These are phyloP conservation scores for Pelagia noctiluca DNA, from an alignment of 30 jellyfish, hydroid and myxozoan species.

Conservation along the genomic window DNA sequence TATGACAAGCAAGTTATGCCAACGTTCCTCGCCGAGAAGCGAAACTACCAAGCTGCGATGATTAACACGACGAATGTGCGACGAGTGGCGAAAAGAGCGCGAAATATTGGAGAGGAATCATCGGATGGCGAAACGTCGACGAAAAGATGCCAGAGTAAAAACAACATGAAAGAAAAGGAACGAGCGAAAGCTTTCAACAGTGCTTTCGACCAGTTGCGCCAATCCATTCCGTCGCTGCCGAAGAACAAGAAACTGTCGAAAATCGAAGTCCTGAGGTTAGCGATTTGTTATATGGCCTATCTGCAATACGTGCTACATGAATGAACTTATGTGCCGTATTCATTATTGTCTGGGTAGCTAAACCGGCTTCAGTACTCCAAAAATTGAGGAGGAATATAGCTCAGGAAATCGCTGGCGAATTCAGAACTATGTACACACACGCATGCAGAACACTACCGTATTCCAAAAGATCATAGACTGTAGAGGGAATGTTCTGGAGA, in stretches of 20 bases:
- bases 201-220: conserved; percentile 81
- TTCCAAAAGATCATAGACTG: too few species aligned
- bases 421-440: too few species aligned
- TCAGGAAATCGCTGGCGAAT: too few species aligned
- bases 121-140: conserved; percentile 72
- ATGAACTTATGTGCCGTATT: neutral
- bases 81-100: conserved; percentile 62
- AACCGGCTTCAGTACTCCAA: conserved; percentile 1
- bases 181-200: conserved; percentile 77
- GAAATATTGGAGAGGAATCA: conserved; percentile 48
- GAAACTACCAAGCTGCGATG: conserved; percentile 41
- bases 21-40: conserved; percentile 35
- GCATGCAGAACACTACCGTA: too few species aligned
- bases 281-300: conserved; percentile 86
- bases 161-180: conserved; percentile 76
- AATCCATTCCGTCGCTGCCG: conserved; percentile 86
- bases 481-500: too few species aligned
- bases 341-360: neutral
- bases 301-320: conserved; percentile 62
- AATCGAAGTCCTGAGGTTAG: conserved; percentile 80
- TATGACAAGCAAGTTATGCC: conserved; percentile 25
- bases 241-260: conserved; percentile 80
- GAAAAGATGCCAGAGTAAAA: conserved; percentile 25
- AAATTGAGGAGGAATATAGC: too few species aligned
- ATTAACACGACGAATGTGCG: conserved; percentile 19